phyloP scores from a whole-genome alignment of 2,888 invertebrate genomes.

The Amitus sp. region DNA sequence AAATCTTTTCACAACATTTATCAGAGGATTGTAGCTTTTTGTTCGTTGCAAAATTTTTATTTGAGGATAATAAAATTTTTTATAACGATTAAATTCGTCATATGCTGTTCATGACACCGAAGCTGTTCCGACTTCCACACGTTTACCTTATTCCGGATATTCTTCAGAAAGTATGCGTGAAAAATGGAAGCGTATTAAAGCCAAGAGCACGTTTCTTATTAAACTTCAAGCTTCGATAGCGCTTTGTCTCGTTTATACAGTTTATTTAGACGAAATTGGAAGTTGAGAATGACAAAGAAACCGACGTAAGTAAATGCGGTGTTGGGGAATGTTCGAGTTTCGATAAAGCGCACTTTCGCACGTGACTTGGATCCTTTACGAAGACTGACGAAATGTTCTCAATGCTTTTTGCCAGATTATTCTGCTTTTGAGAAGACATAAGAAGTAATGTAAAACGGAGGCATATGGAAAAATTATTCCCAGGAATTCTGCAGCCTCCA shows the following conservation, averaged over 20 bases:
- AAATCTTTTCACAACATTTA: no score
- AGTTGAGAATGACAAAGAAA: slow-evolving; percentile 31
- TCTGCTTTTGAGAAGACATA: no score
- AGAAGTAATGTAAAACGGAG: no score
- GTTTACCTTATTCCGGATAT: no score
- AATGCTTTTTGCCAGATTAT: slow-evolving; percentile 33
- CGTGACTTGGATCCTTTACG: slow-evolving; percentile 34
- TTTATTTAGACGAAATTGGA: slow-evolving; percentile 29
- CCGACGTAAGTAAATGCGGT: slow-evolving; percentile 24
- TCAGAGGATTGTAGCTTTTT: no score
- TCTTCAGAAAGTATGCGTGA: slow-evolving; percentile 6
- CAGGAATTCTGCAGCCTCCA: no score
- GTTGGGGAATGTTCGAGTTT: slow-evolving; percentile 34
- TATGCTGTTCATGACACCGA: no score
- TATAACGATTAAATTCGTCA: no score
- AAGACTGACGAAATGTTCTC: slow-evolving; percentile 30
- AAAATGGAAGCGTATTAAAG: slow-evolving; percentile 26
- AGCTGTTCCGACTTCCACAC: no score
- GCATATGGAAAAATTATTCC: no score
- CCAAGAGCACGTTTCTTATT: slow-evolving; percentile 40
- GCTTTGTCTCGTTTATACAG: slow-evolving; percentile 36
- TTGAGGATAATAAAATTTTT: no score
- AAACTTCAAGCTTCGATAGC: slow-evolving; percentile 38
- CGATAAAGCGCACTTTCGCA: slow-evolving; percentile 37
- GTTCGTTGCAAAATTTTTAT: no score